Conservation (phyloP, 2,113 vertebrate genomes). For the Larimichthys polyactis region DNA sequence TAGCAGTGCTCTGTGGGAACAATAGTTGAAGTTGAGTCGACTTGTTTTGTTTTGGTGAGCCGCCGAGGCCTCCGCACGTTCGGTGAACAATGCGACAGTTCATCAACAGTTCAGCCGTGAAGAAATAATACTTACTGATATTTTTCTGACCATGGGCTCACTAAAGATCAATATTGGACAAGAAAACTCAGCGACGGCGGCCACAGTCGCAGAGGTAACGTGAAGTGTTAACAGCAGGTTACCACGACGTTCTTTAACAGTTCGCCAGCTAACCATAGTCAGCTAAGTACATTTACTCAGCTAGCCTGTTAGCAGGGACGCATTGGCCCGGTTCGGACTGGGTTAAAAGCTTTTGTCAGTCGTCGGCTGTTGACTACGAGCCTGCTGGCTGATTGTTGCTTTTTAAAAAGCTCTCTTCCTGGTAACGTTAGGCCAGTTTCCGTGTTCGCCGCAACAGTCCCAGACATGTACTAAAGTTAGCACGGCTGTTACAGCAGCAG, state of each 20-base stretch:
- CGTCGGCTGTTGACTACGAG: neutral
- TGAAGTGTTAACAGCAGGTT: neutral
- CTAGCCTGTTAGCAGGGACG: neutral
- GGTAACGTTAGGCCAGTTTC: neutral
- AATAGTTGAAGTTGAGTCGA: conserved; percentile 5
- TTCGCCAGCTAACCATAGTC: neutral
- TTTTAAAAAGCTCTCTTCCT: neutral
- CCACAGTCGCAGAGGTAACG: conserved; percentile 73
- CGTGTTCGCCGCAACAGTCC: neutral
- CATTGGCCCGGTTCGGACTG: neutral
- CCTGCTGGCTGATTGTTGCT: neutral
- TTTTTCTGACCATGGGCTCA: conserved; percentile 64
- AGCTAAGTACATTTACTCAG: neutral
- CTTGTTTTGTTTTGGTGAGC: conserved; percentile 38
- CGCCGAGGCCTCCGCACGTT: neutral
- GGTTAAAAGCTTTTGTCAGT: neutral
- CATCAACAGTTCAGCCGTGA: conserved; percentile 8
- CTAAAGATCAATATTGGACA: conserved; percentile 52
- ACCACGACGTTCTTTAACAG: neutral
- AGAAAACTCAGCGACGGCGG: conserved; percentile 53
- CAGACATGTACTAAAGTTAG: neutral
- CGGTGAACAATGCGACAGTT: conserved; percentile 23
- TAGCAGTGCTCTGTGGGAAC: neutral
- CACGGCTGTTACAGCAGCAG: neutral
- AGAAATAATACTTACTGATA: conserved; percentile 11